A percentile compares a stretch with the other conserved stretches of the same genome.
Conservation (phyloP, 2,113 vertebrate genomes). For the Ctenomys sociabilis region DNA sequence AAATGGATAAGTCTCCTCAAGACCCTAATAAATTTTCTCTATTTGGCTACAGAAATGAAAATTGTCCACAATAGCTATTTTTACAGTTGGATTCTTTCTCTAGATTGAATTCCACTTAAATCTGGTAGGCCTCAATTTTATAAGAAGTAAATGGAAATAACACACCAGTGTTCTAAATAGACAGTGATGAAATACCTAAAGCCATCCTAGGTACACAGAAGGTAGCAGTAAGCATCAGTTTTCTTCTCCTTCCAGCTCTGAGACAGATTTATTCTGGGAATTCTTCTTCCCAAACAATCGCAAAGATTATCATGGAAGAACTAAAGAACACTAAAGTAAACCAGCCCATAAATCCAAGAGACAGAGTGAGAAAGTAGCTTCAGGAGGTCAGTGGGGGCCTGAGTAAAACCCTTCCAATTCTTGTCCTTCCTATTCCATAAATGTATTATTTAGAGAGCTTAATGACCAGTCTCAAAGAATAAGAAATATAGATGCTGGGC, state of each 20-base stretch:
- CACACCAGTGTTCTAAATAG: not conserved
- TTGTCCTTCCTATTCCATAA: not conserved
- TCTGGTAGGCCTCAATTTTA: not conserved
- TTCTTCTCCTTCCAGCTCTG: not conserved
- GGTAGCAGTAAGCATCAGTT: not conserved
- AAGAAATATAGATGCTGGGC: not conserved
- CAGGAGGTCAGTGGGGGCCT: not conserved
- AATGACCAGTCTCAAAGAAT: not conserved
- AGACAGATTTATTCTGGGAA: not conserved
- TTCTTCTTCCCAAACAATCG: not conserved
- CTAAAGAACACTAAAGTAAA: not conserved
- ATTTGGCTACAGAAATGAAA: constrained; percentile 55
- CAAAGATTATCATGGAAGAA: not conserved
- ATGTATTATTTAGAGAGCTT: not conserved
- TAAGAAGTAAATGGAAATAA: not conserved
- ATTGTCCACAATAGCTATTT: constrained; percentile 40
- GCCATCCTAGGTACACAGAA: not conserved
- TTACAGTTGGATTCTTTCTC: constrained; percentile 48
- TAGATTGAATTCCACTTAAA: not conserved
- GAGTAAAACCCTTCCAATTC: not conserved
- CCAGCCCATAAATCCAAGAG: not conserved
- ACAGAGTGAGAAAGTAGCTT: not conserved
- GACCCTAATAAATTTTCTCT: constrained; percentile 69
- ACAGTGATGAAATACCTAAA: not conserved
- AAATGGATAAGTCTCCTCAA: constrained; percentile 62